phyloP scores from a whole-genome alignment of 2,113 vertebrate genomes.

The Oncorhynchus kisutch region DNA sequence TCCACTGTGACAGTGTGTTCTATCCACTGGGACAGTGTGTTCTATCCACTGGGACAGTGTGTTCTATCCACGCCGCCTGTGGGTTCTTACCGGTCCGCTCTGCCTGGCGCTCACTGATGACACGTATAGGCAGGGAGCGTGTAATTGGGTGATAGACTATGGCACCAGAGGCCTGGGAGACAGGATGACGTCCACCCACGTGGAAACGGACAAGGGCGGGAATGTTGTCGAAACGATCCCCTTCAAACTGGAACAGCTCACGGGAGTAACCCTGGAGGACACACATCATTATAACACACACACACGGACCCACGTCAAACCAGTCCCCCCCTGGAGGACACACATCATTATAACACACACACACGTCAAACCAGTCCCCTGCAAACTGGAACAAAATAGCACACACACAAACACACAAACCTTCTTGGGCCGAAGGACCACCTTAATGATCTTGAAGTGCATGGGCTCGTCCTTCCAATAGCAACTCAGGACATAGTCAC shows the following conservation, averaged over 20 bases:
- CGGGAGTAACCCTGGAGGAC: constrained; percentile 72
- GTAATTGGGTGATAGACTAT: constrained; percentile 79
- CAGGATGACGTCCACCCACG: constrained; percentile 67
- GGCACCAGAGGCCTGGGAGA: constrained; percentile 79
- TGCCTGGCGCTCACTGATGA: constrained; percentile 66
- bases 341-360: too few species aligned
- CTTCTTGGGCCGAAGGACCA: constrained; percentile 80
- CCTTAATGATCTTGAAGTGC: constrained; percentile 85
- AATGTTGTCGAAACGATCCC: constrained; percentile 83
- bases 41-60: too few species aligned
- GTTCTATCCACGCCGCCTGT: too few species aligned
- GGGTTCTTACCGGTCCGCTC: background rate
- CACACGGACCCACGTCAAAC: too few species aligned
- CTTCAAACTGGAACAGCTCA: constrained; percentile 85
- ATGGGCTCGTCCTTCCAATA: constrained; percentile 73
- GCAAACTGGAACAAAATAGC: background rate
- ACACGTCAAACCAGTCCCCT: background rate
- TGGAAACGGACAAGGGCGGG: constrained; percentile 81
- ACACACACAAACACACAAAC: constrained; percentile 38
- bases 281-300: background rate
- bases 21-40: too few species aligned
- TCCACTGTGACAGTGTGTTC: too few species aligned
- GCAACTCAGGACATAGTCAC: constrained; percentile 82
- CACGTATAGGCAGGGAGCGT: constrained; percentile 71
- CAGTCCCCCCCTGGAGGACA: too few species aligned